Evolutionary conservation across 2,888 invertebrate species (phyloP), one percentile per base, ranked within the genome.

Genomic region (Bhutanitis thaidina): DNA sequence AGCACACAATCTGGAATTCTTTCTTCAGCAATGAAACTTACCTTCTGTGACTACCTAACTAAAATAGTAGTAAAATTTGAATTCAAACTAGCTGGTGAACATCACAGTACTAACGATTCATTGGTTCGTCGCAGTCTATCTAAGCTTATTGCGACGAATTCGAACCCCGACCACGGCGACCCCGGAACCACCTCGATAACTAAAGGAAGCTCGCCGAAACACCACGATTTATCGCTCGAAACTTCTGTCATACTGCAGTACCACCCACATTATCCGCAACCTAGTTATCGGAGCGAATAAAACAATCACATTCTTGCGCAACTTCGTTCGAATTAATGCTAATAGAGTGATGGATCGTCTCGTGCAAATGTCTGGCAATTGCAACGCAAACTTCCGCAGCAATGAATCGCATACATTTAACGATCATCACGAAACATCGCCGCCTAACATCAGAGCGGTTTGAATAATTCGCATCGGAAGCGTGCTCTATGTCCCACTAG

Each of bases 401-500:
- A 58, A 61, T 61, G 64, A 64, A 61, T 65, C 67, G 78, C 76
- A 73, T 71, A 74, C 62, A 72, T 71, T 75, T n/a, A 78, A 74
- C 72, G 74, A 76, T 72, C 74, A 74, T 67, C 67, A 72, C 69
- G 68, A 77, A 71, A 72, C 65, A 51, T 25, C 34, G 29, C 39
- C 3, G 14, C 27, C 41, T 47, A 20, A 27, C 8, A 53, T 74
- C 71, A 62, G 61, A 56, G 58, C 55, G 52, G 62, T 65, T 71
- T 70, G 7, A 79, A 72, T 78, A 77, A 72, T 74, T 77, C 75
- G 70, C 75, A 70, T 75, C 72, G 65, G 67, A 66, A 64, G 59
- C 64, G 65, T 75, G 78, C 79, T 83, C 81, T 77, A 75, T 69
- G 70, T 61, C 67, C 65, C 62, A 62, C 59, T 61, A 55, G 65